A percentile compares a stretch with the other conserved stretches of the same genome.
phyloP scores from a whole-genome alignment of 2,888 invertebrate species.

The Acrocyrtus sp. region DNA sequence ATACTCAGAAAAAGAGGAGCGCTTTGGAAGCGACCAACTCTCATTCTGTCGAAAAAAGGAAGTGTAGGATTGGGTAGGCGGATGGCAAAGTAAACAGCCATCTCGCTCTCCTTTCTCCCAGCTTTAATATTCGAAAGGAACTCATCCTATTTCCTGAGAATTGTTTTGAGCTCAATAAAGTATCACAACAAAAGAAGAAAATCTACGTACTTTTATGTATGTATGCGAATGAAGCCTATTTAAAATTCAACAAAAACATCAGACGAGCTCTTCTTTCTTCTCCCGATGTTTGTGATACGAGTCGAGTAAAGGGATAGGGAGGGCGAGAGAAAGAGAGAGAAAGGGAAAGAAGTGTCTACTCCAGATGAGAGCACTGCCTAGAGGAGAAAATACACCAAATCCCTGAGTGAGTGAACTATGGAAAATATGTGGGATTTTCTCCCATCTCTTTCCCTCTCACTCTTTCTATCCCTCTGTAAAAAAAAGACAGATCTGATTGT shows the following conservation, averaged over 20 bases:
- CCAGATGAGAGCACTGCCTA: background rate
- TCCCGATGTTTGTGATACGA: background rate
- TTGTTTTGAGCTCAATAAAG: background rate
- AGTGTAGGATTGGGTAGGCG: background rate
- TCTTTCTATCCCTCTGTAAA: no score
- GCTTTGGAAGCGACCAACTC: no score
- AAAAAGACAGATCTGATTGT: background rate
- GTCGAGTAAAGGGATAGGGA: no score
- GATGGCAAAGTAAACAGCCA: background rate
- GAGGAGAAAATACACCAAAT: background rate
- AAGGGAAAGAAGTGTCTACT: background rate
- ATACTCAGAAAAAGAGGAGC: background rate
- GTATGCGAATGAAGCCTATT: background rate
- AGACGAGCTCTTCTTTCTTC: background rate
- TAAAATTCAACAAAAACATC: background rate
- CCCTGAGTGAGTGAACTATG: background rate
- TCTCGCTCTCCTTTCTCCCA: background rate
- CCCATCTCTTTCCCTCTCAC: no score
- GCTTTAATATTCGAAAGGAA: background rate
- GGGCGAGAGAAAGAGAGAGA: no score
- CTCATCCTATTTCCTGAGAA: constrained; percentile 6
- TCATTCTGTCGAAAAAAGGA: background rate
- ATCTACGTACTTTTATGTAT: background rate
- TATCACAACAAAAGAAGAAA: background rate
- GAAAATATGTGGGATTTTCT: background rate